A percentile compares a stretch with the other conserved stretches of the same genome.
Conservation (phyloP, 2,113 vertebrate species). For the Stercorarius parasiticus region DNA sequence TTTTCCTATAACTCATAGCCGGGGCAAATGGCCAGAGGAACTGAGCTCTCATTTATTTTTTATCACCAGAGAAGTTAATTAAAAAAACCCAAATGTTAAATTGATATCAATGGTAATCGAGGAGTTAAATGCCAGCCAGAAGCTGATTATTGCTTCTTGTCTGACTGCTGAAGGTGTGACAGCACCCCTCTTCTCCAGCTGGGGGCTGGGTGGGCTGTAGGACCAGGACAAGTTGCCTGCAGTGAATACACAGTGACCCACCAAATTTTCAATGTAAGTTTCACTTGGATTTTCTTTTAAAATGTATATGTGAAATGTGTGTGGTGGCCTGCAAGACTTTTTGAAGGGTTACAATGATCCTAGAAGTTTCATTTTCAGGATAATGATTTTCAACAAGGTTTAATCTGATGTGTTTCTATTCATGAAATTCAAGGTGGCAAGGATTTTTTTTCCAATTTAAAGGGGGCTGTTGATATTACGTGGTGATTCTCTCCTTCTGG, state of each 20-base stretch:
- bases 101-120: rapidly evolving
- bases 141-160: neutral
- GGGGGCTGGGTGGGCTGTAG: neutral
- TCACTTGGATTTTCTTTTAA: neutral
- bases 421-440: neutral
- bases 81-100: neutral
- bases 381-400: neutral
- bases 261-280: neutral
- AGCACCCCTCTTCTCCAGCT: neutral
- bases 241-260: neutral
- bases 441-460: neutral
- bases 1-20: neutral
- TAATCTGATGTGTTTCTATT: neutral
- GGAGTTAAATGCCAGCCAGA: neutral
- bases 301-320: neutral
- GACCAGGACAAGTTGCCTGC: neutral
- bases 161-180: neutral
- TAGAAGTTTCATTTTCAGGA: neutral
- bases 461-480: neutral
- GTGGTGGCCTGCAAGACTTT: neutral
- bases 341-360: neutral
- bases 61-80: neutral
- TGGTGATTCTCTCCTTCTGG: neutral
- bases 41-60: neutral
- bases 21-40: neutral